Base-by-base conservation (phyloP, 2,113 vertebrate species). In the Acanthochromis polyacanthus region DNA sequence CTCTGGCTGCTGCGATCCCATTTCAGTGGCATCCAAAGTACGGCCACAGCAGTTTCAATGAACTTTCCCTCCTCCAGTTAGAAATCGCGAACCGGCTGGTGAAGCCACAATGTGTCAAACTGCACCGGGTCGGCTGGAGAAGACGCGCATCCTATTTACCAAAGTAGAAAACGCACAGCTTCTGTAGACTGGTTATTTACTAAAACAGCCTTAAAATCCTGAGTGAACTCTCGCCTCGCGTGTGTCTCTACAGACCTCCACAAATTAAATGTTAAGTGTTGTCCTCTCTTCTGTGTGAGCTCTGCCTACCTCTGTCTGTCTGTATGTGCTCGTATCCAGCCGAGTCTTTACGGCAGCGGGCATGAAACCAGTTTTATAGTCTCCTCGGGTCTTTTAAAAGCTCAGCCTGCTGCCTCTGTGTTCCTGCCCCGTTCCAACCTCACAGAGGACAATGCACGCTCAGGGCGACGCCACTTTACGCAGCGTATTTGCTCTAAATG, bases 291-390 rank as follows among this genome's bases (percentile, higher is more conserved):
- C 52, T 78, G 66, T 48, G 25, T 75, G 58, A 61, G 78, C 87
- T 85, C 83, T 64, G 58, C 70, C 87, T 74, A 56, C 83, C 87
- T 81, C 80, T 36, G 60, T 81, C 70, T 36, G 32, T 43, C 40
- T 56, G 56, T 66, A 36, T 84, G 77, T 16, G 91, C 82, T 84
- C 86, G 61, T 32, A 75, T 71, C 85, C 72, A 83, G 71, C 60
- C 46, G 75, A 78, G 81, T 40, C 80, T 70, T 53, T 6, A 51
- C 82, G 80, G 80, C 90, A 89, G 90, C 85, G 81, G 86, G 88
- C 80, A 89, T 89, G 84, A 84, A 83, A 87, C 71, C 82, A 52
- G 80, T 91, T 93, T 93, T 92, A 92, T 92, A 92, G 88, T 86
- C 88, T 91, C 77, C 81, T 67, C 67, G 50, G 87, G 77, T 89